Evolutionary conservation across 2,888 invertebrate species (phyloP), one percentile per base, ranked within the genome.

Genomic region (Lypha dubia): DNA sequence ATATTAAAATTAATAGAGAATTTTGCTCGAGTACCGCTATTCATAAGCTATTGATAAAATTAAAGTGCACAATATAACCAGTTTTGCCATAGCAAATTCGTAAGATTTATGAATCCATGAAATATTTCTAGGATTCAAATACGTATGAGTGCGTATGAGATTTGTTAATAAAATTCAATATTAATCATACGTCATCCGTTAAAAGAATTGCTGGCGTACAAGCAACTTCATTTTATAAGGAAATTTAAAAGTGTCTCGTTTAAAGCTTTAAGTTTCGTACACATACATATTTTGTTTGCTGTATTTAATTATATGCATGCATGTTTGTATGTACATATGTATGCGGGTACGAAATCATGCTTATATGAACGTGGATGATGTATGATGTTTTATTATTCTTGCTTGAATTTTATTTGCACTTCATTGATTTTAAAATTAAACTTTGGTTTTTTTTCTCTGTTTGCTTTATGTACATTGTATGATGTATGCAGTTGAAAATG

Each of bases 391-490:
- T 28, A 0, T 35, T 20, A 24, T 28, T 44, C 24, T 44, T 58
- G 5, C 22, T 38, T 38, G 5, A 6, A 56, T 53, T 41, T 70
- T 44, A 24, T 70, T 56, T 44, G 17, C 56, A 38, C 56, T 70
- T 41, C 56, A 56, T 70, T 70, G 68, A 70, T 51, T 68, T 35
- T 68, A 35, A 68, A 53, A 68, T 46, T 1, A 46, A 38, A 38
- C 11, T 38, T 38, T 38, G n/a, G n/a, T n/a, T n/a, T n/a, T n/a
- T n/a, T n/a, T n/a, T n/a, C n/a, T n/a, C n/a, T 11, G 13, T 38
- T 11, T 38, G 38, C 38, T 38, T n/a, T 11, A 11, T 38, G 38
- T 13, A 38, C 11, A 38, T 13, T 17, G 20, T 17, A 8, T 46
- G n/a, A 28, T 46, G 17, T 1, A 46, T 17, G 46, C 1, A 46